phyloP scores from a whole-genome alignment of 92 coral and sea anemone species.

The Phenganax subtilis region DNA sequence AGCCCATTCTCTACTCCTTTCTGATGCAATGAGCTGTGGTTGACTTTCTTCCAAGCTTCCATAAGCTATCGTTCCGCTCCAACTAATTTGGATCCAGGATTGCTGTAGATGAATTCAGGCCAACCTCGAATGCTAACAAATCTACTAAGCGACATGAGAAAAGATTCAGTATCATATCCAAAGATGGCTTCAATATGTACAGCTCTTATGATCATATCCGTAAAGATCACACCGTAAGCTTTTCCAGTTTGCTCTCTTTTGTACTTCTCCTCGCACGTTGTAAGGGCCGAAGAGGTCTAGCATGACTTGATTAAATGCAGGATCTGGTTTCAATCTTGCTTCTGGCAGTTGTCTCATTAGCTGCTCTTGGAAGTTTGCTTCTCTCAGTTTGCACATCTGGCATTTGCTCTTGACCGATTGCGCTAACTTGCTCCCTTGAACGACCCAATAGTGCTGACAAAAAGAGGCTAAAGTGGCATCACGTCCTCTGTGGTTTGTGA shows the following conservation, averaged over 20 bases:
- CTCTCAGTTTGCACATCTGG: slow-evolving; percentile 58
- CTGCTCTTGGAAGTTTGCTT: slow-evolving; percentile 38
- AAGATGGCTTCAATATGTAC: slow-evolving; percentile 58
- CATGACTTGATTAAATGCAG: too few relatives aligned
- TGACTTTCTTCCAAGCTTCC: neutral
- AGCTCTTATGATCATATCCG: slow-evolving; percentile 54
- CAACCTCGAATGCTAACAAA: slow-evolving; percentile 56
- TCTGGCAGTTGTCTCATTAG: slow-evolving; percentile 51
- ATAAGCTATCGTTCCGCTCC: slow-evolving; percentile 36
- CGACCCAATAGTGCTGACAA: slow-evolving; percentile 51
- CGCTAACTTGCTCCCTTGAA: slow-evolving; percentile 56
- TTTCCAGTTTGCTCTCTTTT: slow-evolving; percentile 57
- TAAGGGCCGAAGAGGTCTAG: neutral
- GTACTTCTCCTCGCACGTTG: slow-evolving; percentile 46
- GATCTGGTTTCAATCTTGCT: slow-evolving; percentile 51
- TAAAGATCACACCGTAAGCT: slow-evolving; percentile 55
- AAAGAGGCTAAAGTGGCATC: slow-evolving; percentile 55
- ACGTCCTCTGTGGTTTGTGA: slow-evolving; percentile 45
- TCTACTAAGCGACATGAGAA: slow-evolving; percentile 34
- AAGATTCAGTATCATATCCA: slow-evolving; percentile 55
- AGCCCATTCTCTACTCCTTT: slow-evolving; percentile 48
- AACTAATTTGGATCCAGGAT: slow-evolving; percentile 59
- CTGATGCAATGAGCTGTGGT: slow-evolving; percentile 19
- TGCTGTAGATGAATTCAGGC: slow-evolving; percentile 56
- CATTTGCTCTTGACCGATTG: slow-evolving; percentile 48